A percentile compares a stretch with the other conserved stretches of the same genome.
Conservation (phyloP, 2,113 vertebrate species). For the Pseudolaguvia tuberculata region DNA sequence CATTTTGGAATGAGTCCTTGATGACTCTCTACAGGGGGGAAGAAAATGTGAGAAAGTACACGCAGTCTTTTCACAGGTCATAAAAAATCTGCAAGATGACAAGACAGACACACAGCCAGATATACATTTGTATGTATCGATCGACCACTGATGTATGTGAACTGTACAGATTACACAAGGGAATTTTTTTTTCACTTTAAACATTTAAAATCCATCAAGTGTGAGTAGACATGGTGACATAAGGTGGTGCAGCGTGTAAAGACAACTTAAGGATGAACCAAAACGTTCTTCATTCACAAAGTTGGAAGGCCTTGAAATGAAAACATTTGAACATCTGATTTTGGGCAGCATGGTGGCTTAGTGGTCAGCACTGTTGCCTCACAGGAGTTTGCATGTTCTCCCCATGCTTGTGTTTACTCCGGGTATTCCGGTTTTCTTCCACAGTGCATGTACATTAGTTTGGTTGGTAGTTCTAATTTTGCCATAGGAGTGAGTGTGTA, state of each 20-base stretch:
- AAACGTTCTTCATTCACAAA: too few relatives aligned
- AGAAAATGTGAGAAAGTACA: constrained; percentile 24
- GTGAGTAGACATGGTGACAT: neutral
- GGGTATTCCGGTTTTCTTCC: too few relatives aligned
- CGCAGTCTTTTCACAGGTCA: neutral
- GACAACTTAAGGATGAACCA: neutral
- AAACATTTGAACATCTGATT: too few relatives aligned
- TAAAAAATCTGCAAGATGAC: constrained; percentile 22
- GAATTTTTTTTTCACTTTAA: neutral
- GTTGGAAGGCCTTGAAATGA: too few relatives aligned
- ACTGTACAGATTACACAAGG: neutral
- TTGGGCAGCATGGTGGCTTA: too few relatives aligned
- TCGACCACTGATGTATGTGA: neutral
- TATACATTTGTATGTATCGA: neutral
- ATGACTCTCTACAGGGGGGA: constrained; percentile 25
- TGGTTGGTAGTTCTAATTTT: too few relatives aligned
- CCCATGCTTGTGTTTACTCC: too few relatives aligned
- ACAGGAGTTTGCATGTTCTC: too few relatives aligned
- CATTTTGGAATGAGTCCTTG: constrained; percentile 11
- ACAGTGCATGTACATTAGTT: too few relatives aligned
- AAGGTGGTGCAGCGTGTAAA: neutral
- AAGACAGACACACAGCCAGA: neutral
- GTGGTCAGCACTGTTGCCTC: too few relatives aligned
- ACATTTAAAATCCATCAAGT: neutral
- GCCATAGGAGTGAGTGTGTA: too few relatives aligned